Conservation (phyloP, 2,888 invertebrate species). For the Lottia gigantea region DNA sequence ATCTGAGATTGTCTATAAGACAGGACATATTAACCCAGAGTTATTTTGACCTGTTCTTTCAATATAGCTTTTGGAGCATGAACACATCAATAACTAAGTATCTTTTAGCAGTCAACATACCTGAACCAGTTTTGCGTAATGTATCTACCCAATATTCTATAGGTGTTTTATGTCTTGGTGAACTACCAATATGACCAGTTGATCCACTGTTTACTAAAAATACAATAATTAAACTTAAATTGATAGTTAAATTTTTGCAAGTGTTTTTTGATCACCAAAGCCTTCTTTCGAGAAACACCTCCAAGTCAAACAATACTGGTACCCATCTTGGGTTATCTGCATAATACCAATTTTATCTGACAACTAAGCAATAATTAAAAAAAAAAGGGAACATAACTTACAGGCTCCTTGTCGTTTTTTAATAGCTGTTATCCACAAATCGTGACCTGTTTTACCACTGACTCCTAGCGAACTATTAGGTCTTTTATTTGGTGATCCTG, state of each 20-base stretch:
- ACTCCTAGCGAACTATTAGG: conserved; percentile 43
- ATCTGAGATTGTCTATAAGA: too few relatives aligned
- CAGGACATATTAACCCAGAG: too few relatives aligned
- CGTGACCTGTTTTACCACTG: conserved; percentile 41
- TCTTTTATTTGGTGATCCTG: conserved; percentile 39
- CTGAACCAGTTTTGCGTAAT: conserved; percentile 55
- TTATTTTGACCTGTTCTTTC: too few relatives aligned
- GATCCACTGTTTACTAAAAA: neutral
- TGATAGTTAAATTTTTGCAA: too few relatives aligned
- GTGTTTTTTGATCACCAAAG: too few relatives aligned
- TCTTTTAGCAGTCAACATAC: conserved; percentile 32
- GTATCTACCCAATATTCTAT: conserved; percentile 62
- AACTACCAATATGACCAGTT: neutral
- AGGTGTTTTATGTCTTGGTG: conserved; percentile 56
- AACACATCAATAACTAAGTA: too few relatives aligned
- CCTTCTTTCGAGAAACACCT: too few relatives aligned
- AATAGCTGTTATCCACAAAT: conserved; percentile 59
- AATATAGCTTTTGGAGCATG: too few relatives aligned
- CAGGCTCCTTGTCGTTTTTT: conserved; percentile 52
- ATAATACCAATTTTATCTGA: too few relatives aligned
- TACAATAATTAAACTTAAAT: neutral
- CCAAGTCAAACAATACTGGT: too few relatives aligned
- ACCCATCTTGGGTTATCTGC: too few relatives aligned
- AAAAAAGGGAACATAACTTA: conserved; percentile 26
- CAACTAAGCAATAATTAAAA: too few relatives aligned